A percentile compares a stretch with the other conserved stretches of the same genome.
These are phyloP conservation scores for Excalfactoria chinensis DNA, from an alignment of 2,113 vertebrate species.

Conservation along the genomic window DNA sequence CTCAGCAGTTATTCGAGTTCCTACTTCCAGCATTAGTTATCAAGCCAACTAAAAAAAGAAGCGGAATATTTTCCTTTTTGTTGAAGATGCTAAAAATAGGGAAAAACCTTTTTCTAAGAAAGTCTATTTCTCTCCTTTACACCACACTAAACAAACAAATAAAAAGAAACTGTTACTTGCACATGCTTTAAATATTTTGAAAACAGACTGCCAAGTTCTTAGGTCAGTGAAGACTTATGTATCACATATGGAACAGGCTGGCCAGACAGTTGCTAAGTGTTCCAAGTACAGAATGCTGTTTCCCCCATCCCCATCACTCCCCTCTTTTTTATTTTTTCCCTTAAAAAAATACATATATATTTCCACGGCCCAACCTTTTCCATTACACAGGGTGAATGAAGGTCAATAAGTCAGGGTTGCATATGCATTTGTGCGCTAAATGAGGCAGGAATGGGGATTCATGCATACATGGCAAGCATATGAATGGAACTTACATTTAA, in stretches of 20 bases:
- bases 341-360: background rate
- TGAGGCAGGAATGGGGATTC: background rate
- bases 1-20: background rate
- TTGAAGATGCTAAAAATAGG: background rate
- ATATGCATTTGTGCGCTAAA: conserved; percentile 30
- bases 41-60: background rate
- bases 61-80: background rate
- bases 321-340: background rate
- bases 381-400: conserved; percentile 10
- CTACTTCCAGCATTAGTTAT: background rate
- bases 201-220: conserved; percentile 19
- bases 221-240: conserved; percentile 55
- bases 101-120: background rate
- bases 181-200: conserved; percentile 40
- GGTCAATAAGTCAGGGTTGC: conserved; percentile 5
- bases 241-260: conserved; percentile 59
- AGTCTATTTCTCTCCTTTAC: background rate
- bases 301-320: background rate
- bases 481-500: conserved; percentile 69
- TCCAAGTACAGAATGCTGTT: fast-evolving
- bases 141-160: background rate
- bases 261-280: background rate
- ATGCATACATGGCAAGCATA: conserved; percentile 61
- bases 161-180: background rate
- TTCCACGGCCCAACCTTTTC: conserved; percentile 33